Evolutionary conservation across 2,113 vertebrate species (phyloP), one percentile per base, ranked within the genome.

Genomic region (Heterocephalus glaber): DNA sequence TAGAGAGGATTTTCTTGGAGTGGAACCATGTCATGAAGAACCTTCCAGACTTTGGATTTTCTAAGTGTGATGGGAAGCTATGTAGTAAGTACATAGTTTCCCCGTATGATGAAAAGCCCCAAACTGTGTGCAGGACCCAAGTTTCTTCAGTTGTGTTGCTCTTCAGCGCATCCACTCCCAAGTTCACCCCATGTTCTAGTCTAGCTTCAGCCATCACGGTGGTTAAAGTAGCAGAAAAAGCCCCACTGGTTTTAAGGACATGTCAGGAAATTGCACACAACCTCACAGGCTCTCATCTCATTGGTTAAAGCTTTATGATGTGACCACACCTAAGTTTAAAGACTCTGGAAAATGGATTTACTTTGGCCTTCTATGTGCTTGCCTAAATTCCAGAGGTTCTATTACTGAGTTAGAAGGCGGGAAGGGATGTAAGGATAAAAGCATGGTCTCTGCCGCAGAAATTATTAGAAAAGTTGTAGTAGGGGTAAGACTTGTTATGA

Each of bases 291-390:
- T 93, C 28, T 77, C 76, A 52, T 86, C 22, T 91, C 92, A 58
- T 19, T 60, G 66, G 33, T 54, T 49, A 65, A 61, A 90, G 77
- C 7, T 72, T 63, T 49, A 65, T 81, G 52, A 81, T 35, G 16
- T 72, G 77, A 66, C 52, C 79, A 95, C 65, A 38, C 7, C n/a
- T 80, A 66, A 85, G 63, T 89, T 61, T 44, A 89, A 77, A 38
- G n/a, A 80, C 63, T 95, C 61, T 87, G 72, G 8, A 96, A 77
- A 92, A 76, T 74, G 12, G 70, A 13, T 66, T 90, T 86, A 82
- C 70, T 89, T 85, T 86, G 41, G 91, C 4, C 22, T 65, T 92
- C n/a, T 10, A 10, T 63, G n/a, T 94, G 52, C 19, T 56, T n/a
- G 41, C 26, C 35, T 89, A 49, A 93, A 70, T 65, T 82, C 56